Conservation (phyloP, 2,888 invertebrate genomes). For the Drosophila yooni region DNA sequence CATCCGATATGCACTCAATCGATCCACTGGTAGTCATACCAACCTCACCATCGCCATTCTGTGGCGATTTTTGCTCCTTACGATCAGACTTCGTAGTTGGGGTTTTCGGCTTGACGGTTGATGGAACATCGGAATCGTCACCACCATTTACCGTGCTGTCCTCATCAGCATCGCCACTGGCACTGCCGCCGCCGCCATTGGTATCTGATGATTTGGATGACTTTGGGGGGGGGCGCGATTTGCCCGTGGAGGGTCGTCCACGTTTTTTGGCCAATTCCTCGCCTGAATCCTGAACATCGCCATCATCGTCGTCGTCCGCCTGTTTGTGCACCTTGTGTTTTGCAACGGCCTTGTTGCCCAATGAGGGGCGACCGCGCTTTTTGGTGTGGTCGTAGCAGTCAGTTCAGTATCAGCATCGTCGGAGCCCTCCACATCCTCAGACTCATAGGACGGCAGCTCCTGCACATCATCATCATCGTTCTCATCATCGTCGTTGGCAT, state of each 20-base stretch:
- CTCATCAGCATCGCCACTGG: constrained; percentile 27
- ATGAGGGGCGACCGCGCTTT: constrained; percentile 66
- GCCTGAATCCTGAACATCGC: constrained; percentile 38
- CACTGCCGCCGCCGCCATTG: constrained; percentile 7
- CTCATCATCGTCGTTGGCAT: constrained; percentile 10
- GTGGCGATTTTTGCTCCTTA: constrained; percentile 20
- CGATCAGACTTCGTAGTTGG: constrained; percentile 16
- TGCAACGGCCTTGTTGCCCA: constrained; percentile 44
- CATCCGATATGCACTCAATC: constrained; percentile 52
- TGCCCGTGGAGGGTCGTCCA: constrained; percentile 28
- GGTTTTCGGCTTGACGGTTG: constrained; percentile 6
- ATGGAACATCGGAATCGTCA: constrained; percentile 4
- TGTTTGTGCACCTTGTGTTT: constrained; percentile 39
- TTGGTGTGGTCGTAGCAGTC: constrained; percentile 36
- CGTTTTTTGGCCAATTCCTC: constrained; percentile 51
- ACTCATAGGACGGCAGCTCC: constrained; percentile 28
- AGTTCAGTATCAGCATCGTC: constrained; percentile 17
- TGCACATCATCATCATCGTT: constrained; percentile 7
- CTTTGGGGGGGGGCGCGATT: constrained; percentile 15
- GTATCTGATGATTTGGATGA: neutral
- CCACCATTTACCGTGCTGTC: constrained; percentile 27
- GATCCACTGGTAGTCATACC: constrained; percentile 26
- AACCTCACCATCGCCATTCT: constrained; percentile 30
- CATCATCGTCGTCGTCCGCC: constrained; percentile 24
- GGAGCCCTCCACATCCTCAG: constrained; percentile 31